Evolutionary conservation across 2,888 invertebrate species (phyloP), one percentile per base, ranked within the genome.

Genomic region (Adelphocoris suturalis): DNA sequence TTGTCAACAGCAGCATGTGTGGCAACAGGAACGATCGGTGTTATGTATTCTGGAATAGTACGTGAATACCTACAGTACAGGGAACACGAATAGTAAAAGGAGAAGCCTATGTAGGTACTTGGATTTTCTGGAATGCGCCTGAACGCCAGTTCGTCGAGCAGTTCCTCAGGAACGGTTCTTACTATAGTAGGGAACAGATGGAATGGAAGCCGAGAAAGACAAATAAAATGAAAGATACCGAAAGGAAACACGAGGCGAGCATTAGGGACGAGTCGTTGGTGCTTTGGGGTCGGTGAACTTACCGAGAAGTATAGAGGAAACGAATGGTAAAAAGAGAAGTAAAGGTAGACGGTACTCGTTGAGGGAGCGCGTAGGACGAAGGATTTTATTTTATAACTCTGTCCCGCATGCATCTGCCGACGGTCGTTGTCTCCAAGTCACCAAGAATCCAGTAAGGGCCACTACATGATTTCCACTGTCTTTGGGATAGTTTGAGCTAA

Each of bases 191-290:
- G n/a, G n/a, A n/a, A n/a, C n/a, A n/a, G n/a, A n/a, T n/a, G n/a
- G n/a, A n/a, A n/a, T n/a, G n/a, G n/a, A n/a, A 37, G 37, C 7
- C 52, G 12, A 52, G 14, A 52, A 14, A 16, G 13, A 11, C n/a
- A 11, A 52, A 12, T 11, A 52, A 52, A 16, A 14, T 14, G 12
- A 52, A 37, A 37, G 57, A 57, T n/a, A 14, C 57, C 5, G 16
- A n/a, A 57, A 52, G 57, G 57, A 57, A 37, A 57, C 57, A 57
- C 57, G 57, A n/a, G 57, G 57, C 16, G 57, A 57, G 57, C 57
- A 52, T 52, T 52, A 52, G 11, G 52, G 52, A 11, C 4, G 2
- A 57, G 57, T 57, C 57, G 37, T 37, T 4, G 57, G 57, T n/a
- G 57, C n/a, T 57, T 57, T 14, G 5, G 57, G 57, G 57, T 57